Base-by-base conservation (phyloP, 1,140 invertebrate species). In the Tetraneura akinire region DNA sequence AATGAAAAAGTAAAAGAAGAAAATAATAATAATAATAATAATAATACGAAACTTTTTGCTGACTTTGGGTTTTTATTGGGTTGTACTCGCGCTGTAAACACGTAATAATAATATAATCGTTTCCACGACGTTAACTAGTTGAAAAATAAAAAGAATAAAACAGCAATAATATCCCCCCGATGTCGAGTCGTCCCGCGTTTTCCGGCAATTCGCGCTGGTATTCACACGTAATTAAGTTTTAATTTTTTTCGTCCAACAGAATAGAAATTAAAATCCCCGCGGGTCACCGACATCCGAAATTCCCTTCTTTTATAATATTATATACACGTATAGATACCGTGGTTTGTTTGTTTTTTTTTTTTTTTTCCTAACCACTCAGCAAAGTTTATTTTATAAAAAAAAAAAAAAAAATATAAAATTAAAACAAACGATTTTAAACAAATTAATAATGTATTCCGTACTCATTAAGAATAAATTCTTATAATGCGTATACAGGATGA, bases 161-260 rank as follows among this genome's bases (percentile, higher is more conserved):
- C 32, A 37, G 8, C 32, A 4, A 37, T 37, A 37, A 37, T 37
- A 37, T 37, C 32, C 32, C 32, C 32, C 8, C 8, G 3, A 37
- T 37, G 32, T 18, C 29, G 18, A 37, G 5, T 64, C 32, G 32
- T n/a, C n/a, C n/a, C 11, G 8, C n/a, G 14, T 37, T 64, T 37
- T 64, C 62, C 62, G 62, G 62, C 62, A 64, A 64, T 64, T 64
- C 62, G 3, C 32, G 32, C 9, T 9, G 62, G 1, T 64, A n/a
- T 64, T 64, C n/a, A 9, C 62, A n/a, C 29, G 32, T 64, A 64
- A 37, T 64, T 64, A 64, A 18, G 29, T 37, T 64, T 64, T 64
- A 37, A 64, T 37, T 64, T 37, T 29, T 64, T 37, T 11, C 8
- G 18, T 8, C 60, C 29, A 64, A 60, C 29, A n/a, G 18, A 32